Evolutionary conservation across 1,140 invertebrate species (phyloP).

Genomic region (Vanessa tameamea): DNA sequence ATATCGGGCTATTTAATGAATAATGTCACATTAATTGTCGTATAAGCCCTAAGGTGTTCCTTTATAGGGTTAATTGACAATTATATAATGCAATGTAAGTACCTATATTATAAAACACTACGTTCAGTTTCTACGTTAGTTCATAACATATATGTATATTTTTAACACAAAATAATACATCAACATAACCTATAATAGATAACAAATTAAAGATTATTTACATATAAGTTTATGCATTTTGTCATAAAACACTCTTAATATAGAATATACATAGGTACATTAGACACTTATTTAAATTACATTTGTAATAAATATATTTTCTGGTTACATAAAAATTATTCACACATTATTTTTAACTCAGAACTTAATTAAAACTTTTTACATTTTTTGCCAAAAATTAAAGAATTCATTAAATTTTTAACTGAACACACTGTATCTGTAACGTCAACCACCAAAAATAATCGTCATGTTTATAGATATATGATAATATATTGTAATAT

Average conservation of each 20-base stretch:
- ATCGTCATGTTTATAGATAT: too few species aligned
- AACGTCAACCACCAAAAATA: neutral
- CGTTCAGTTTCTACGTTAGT: constrained; percentile 18
- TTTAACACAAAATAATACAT: constrained; percentile 20
- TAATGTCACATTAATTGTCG: constrained; percentile 34
- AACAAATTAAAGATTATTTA: constrained; percentile 32
- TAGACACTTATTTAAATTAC: constrained; percentile 29
- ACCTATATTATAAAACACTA: constrained; percentile 29
- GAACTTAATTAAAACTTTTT: neutral
- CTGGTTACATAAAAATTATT: constrained; percentile 1
- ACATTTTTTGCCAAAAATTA: neutral
- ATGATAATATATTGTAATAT: too few species aligned
- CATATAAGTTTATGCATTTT: constrained; percentile 31
- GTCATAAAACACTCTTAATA: constrained; percentile 30
- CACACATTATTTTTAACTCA: neutral
- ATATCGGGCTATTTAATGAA: constrained; percentile 38
- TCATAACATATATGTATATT: constrained; percentile 18
- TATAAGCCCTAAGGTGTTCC: constrained; percentile 34
- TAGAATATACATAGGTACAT: constrained; percentile 41
- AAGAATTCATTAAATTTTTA: neutral
- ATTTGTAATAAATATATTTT: constrained; percentile 16
- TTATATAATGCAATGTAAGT: constrained; percentile 31
- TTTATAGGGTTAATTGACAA: constrained; percentile 45
- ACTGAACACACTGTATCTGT: neutral
- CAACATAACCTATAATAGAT: constrained; percentile 22